Evolutionary conservation across 2,888 invertebrate genomes (phyloP).

Genomic region (Phytoseiulus persimilis): DNA sequence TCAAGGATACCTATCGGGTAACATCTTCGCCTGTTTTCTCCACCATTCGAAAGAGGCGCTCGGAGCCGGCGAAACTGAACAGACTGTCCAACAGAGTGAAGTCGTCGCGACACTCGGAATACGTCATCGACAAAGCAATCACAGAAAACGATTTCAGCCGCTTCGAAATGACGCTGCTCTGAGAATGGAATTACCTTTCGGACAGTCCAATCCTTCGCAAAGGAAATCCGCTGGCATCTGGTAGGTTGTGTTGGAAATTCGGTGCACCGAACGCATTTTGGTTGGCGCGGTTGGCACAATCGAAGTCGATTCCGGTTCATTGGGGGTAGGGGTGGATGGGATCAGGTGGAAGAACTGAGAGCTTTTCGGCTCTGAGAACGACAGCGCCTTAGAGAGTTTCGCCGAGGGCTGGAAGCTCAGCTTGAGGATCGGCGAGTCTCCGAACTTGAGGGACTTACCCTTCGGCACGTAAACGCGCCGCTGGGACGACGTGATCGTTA

Average conservation of each 20-base stretch:
- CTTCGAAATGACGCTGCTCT: background rate
- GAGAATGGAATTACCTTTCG: background rate
- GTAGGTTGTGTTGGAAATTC: constrained; percentile 29
- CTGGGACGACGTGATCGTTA: constrained; percentile 19
- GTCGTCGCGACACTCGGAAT: background rate
- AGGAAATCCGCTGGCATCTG: constrained; percentile 35
- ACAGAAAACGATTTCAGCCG: background rate
- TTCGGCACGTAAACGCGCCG: constrained; percentile 38
- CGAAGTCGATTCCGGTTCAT: background rate
- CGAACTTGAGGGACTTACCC: constrained; percentile 34
- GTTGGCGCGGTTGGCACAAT: background rate
- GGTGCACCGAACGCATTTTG: constrained; percentile 18
- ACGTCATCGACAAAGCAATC: background rate
- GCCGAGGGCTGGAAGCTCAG: constrained; percentile 37
- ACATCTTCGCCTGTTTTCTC: no score
- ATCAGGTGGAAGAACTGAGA: constrained; percentile 38
- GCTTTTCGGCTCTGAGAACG: constrained; percentile 37
- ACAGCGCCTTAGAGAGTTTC: constrained; percentile 38
- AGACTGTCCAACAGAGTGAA: background rate
- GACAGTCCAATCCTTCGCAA: constrained; percentile 32
- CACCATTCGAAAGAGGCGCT: background rate
- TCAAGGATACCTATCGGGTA: no score
- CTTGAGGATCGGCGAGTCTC: constrained; percentile 35
- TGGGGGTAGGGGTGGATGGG: background rate
- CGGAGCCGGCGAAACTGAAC: background rate